Evolutionary conservation across 2,888 invertebrate species (phyloP).

Genomic region (Nemotelus nigrinus): DNA sequence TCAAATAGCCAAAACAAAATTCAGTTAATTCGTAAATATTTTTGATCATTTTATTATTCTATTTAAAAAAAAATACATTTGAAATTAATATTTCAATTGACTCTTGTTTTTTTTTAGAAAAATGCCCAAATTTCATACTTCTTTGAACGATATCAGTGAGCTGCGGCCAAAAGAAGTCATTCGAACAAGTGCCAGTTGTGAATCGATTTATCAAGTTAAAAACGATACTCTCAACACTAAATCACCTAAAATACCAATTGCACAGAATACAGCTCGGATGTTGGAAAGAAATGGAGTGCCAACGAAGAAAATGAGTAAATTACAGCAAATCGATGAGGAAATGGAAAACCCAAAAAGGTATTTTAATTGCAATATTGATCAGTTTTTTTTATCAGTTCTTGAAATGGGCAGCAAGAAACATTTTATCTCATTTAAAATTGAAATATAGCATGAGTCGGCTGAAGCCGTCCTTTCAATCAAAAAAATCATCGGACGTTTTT

Average conservation of each 20-base stretch:
- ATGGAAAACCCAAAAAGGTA: constrained; percentile 42
- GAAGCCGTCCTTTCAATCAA: no score
- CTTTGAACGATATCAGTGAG: constrained; percentile 49
- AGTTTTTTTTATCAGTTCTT: no score
- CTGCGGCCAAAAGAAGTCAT: constrained; percentile 47
- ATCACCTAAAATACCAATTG: constrained; percentile 56
- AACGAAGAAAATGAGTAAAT: constrained; percentile 49
- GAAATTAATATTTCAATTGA: background rate
- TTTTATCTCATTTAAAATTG: no score
- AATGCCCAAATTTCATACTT: constrained; percentile 48
- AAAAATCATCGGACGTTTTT: no score
- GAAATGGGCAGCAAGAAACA: no score
- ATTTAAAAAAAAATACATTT: no score
- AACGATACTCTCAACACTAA: constrained; percentile 31
- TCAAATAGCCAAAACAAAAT: no score
- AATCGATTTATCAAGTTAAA: constrained; percentile 52
- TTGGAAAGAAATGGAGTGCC: constrained; percentile 56
- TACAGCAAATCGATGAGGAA: constrained; percentile 37
- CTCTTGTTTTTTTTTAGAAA: constrained; percentile 25
- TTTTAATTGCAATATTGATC: background rate
- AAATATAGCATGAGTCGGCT: no score
- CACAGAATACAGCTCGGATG: constrained; percentile 56
- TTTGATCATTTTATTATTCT: no score
- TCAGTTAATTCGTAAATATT: no score
- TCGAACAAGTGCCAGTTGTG: constrained; percentile 54